Percentiles rank a stretch among this genome's conserved stretches.
These are phyloP conservation scores for Nineta flava DNA, from an alignment of 2,888 invertebrate species.

Conservation along the genomic window DNA sequence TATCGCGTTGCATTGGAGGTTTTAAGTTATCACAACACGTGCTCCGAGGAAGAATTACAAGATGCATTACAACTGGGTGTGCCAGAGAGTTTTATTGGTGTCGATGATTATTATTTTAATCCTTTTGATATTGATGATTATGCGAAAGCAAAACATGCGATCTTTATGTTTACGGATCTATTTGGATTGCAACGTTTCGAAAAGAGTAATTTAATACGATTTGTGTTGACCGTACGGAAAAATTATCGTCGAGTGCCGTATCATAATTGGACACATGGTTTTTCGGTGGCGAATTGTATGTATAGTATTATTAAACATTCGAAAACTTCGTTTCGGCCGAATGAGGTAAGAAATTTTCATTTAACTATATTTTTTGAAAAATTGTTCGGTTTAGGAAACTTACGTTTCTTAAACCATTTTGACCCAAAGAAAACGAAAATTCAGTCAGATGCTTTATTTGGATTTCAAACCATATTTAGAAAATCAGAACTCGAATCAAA, in stretches of 20 bases:
- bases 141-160: slow-evolving; percentile 54
- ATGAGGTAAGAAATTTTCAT: slow-evolving; percentile 35
- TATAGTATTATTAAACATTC: slow-evolving; percentile 53
- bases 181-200: slow-evolving; percentile 54
- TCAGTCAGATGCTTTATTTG: too few species aligned
- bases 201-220: slow-evolving; percentile 46
- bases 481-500: too few species aligned
- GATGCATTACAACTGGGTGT: slow-evolving; percentile 16
- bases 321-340: slow-evolving; percentile 34
- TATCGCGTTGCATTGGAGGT: slow-evolving; percentile 70
- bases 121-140: slow-evolving; percentile 52
- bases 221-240: slow-evolving; percentile 66
- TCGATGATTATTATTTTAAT: slow-evolving; percentile 51
- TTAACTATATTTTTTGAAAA: neutral
- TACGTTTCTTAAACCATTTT: neutral
- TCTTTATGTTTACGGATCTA: slow-evolving; percentile 57
- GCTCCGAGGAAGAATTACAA: slow-evolving; percentile 52
- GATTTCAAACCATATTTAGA: too few species aligned
- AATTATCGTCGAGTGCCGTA: slow-evolving; percentile 74
- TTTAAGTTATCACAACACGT: slow-evolving; percentile 67
- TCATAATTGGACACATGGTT: slow-evolving; percentile 80
- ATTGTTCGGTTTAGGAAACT: neutral
- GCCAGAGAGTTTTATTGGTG: slow-evolving; percentile 19
- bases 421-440: too few species aligned
- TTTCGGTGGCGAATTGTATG: slow-evolving; percentile 74